Conservation (phyloP, 2,888 invertebrate species). For the Trachelus troglodyta region DNA sequence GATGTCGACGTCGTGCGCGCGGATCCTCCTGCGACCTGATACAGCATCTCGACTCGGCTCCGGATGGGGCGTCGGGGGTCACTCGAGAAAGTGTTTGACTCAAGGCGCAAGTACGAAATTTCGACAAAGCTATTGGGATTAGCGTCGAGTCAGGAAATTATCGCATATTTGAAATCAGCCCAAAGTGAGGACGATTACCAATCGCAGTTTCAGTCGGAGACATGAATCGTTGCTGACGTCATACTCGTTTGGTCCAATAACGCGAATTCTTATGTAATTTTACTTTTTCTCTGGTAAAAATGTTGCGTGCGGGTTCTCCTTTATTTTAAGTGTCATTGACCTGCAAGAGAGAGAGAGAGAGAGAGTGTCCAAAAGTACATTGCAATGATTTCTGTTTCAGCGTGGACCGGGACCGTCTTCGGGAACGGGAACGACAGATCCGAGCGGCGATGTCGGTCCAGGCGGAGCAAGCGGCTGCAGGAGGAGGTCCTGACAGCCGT, state of each 20-base stretch:
- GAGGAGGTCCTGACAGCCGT: constrained; percentile 76
- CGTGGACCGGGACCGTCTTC: constrained; percentile 79
- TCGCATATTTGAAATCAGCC: too few species aligned
- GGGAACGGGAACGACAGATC: constrained; percentile 82
- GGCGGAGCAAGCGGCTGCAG: constrained; percentile 70
- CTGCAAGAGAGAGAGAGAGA: neutral
- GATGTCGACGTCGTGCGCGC: too few species aligned
- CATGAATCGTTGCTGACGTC: too few species aligned
- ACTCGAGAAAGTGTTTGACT: neutral
- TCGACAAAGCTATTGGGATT: too few species aligned
- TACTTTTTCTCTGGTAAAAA: neutral
- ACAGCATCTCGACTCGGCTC: too few species aligned
- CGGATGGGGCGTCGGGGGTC: too few species aligned
- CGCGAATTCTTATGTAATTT: neutral
- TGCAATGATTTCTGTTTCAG: constrained; percentile 50
- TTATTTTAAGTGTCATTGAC: too few species aligned
- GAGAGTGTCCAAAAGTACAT: neutral
- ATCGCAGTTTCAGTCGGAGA: too few species aligned
- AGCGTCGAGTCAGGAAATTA: too few species aligned
- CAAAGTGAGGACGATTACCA: too few species aligned
- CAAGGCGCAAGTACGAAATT: neutral
- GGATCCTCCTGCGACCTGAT: too few species aligned
- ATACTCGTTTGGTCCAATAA: too few species aligned
- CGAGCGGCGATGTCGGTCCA: constrained; percentile 81
- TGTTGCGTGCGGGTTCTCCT: neutral